Evolutionary conservation across 2,888 invertebrate genomes (phyloP).

Genomic region (Oscheius sp.): DNA sequence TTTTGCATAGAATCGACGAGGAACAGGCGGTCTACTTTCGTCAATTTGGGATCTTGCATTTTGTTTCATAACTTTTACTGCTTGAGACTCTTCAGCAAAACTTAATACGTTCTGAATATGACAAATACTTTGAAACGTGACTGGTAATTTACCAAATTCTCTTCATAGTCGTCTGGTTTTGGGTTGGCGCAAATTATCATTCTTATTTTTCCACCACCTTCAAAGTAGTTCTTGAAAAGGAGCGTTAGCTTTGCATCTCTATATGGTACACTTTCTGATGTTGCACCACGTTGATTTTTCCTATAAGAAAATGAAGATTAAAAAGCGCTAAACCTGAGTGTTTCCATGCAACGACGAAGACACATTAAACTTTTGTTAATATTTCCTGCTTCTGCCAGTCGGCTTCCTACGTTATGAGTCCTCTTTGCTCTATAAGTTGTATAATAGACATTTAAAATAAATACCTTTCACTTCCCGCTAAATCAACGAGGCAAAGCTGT

Average conservation of each 20-base stretch:
- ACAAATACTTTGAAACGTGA: too few relatives aligned
- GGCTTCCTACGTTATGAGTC: conserved; percentile 85
- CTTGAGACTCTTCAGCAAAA: conserved; percentile 95
- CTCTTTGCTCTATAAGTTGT: conserved; percentile 80
- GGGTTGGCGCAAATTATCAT: conserved; percentile 98
- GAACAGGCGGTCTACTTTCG: conserved; percentile 76
- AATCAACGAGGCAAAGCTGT: conserved; percentile 92
- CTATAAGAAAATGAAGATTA: not conserved
- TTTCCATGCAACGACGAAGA: conserved; percentile 86
- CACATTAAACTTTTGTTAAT: conserved; percentile 97
- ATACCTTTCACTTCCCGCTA: conserved; percentile 88
- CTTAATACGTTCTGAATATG: conserved; percentile 85
- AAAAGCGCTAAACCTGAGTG: conserved; percentile 59
- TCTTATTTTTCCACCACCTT: conserved; percentile 86
- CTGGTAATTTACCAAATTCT: conserved; percentile 83
- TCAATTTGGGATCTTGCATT: conserved; percentile 54
- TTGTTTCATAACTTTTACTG: conserved; percentile 75
- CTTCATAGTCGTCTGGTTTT: conserved; percentile 88
- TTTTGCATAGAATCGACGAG: conserved; percentile 75
- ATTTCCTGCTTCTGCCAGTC: conserved; percentile 80
- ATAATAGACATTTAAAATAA: too few relatives aligned
- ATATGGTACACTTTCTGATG: conserved; percentile 82
- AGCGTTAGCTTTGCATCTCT: conserved; percentile 92
- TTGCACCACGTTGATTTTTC: conserved; percentile 7
- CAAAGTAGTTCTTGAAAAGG: conserved; percentile 95